Evolutionary conservation across 2,113 vertebrate genomes (phyloP).

Genomic region (Calidris pygmaea): DNA sequence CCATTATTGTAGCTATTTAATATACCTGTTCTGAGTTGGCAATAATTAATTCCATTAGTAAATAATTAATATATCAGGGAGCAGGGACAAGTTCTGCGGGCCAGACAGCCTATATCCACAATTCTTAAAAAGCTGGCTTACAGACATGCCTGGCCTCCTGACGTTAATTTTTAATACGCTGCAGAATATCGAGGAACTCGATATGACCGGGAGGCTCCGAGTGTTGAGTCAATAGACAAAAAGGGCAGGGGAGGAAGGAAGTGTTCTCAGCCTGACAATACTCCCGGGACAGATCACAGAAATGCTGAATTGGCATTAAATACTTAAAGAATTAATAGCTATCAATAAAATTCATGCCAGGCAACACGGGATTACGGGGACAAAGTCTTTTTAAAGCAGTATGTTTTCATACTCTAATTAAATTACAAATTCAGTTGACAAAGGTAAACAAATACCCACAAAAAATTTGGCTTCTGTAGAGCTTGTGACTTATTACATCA

Average conservation of each 20-base stretch:
- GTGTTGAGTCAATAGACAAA: not conserved
- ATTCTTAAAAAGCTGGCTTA: not conserved
- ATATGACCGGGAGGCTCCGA: not conserved
- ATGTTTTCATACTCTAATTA: not conserved
- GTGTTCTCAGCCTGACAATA: not conserved
- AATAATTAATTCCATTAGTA: not conserved
- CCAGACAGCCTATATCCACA: not conserved
- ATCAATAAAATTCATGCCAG: not conserved
- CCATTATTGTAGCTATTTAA: not conserved
- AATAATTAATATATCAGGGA: not conserved
- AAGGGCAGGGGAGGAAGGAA: not conserved
- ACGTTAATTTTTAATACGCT: not conserved
- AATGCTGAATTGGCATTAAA: not conserved
- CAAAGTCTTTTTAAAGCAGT: not conserved
- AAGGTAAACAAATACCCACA: not conserved
- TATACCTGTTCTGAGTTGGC: not conserved
- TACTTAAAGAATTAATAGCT: not conserved
- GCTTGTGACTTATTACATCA: not conserved
- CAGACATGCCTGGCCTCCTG: not conserved
- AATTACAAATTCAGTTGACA: not conserved
- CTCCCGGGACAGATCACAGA: not conserved
- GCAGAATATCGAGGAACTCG: not conserved
- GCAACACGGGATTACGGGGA: not conserved
- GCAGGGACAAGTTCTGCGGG: not conserved
- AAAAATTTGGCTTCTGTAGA: not conserved